phyloP scores from a whole-genome alignment of 1,140 invertebrate species.

The Leptinotarsa defecta region DNA sequence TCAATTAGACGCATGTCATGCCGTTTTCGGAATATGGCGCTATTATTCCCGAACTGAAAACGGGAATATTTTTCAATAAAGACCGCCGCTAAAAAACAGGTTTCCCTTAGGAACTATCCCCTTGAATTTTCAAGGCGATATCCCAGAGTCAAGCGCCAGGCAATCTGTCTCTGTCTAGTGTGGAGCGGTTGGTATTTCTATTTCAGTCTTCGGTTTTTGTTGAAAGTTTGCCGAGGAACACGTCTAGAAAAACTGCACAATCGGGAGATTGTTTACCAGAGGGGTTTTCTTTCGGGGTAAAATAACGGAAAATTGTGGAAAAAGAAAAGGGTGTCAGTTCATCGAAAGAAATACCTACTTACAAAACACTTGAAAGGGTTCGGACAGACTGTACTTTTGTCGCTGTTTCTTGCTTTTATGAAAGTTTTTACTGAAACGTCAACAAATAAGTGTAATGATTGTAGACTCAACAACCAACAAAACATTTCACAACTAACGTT shows the following conservation, averaged over 20 bases:
- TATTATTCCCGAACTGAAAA: neutral
- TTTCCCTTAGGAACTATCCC: conserved; percentile 31
- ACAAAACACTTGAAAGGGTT: no score
- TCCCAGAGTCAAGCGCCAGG: neutral
- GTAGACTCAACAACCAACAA: no score
- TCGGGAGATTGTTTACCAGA: neutral
- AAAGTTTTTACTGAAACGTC: no score
- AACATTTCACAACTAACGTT: no score
- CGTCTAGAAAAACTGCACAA: neutral
- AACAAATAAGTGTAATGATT: no score
- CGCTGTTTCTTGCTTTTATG: no score
- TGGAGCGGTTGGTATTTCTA: neutral
- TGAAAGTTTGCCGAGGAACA: neutral
- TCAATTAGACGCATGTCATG: neutral
- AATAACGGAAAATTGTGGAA: neutral
- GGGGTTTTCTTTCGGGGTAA: neutral
- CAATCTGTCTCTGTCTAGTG: neutral
- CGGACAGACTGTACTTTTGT: no score
- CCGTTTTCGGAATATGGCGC: neutral
- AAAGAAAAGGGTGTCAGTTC: no score
- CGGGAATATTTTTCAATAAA: conserved; percentile 3
- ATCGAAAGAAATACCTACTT: no score
- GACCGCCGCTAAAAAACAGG: neutral
- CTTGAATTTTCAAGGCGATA: conserved; percentile 49
- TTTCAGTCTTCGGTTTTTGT: neutral